Evolutionary conservation across 2,113 vertebrate genomes (phyloP).

Genomic region (Herpetotheres cachinnans): DNA sequence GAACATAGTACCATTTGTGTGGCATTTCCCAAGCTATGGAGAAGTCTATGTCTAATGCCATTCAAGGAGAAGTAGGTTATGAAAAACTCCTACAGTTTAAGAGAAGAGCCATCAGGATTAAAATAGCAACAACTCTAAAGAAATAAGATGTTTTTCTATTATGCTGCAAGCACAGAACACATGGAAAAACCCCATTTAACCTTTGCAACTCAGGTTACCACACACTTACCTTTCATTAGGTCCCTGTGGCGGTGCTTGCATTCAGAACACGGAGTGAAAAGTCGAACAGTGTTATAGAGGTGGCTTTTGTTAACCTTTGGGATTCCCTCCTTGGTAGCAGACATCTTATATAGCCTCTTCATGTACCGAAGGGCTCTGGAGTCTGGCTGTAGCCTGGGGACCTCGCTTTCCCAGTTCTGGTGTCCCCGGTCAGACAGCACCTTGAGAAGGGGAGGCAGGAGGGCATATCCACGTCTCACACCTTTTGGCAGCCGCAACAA

Average conservation of each 20-base stretch:
- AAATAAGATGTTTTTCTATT: background rate
- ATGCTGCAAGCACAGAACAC: background rate
- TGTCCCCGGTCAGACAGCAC: constrained; percentile 72
- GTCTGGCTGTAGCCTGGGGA: constrained; percentile 74
- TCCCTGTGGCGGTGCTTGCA: constrained; percentile 65
- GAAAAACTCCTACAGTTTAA: background rate
- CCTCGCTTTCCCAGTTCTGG: constrained; percentile 45
- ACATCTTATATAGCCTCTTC: constrained; percentile 86
- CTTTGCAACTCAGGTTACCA: fast-evolving
- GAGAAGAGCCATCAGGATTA: background rate
- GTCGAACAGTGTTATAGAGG: constrained; percentile 86
- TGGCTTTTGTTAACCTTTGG: constrained; percentile 70
- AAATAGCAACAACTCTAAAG: background rate
- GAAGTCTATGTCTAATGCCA: background rate
- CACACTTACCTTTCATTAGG: constrained; percentile 61
- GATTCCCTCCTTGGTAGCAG: constrained; percentile 79
- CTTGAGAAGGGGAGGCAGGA: constrained; percentile 80
- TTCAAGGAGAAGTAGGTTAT: background rate
- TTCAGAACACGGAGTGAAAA: constrained; percentile 83
- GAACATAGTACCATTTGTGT: background rate
- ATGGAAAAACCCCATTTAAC: fast-evolving
- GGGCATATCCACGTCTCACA: background rate
- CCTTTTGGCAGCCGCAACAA: background rate
- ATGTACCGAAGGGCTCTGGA: constrained; percentile 86
- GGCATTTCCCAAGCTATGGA: background rate